phyloP scores from a whole-genome alignment of 1,140 invertebrate genomes.

The Akabosia matsudoensis region DNA sequence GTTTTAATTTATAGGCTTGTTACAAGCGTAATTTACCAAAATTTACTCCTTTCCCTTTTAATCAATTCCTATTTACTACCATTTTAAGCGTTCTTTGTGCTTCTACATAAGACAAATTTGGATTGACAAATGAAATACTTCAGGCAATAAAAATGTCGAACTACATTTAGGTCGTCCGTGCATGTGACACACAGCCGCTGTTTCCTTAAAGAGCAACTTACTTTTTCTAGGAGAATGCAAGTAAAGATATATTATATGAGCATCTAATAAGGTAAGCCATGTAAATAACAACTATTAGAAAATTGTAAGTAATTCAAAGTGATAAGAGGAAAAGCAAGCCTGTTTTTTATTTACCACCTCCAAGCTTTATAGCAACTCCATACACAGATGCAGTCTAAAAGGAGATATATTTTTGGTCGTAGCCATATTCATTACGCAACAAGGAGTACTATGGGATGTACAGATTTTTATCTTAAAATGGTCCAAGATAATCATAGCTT shows the following conservation, averaged over 20 bases:
- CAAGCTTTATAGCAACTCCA: not conserved
- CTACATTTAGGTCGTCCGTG: not conserved
- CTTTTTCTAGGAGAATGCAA: not conserved
- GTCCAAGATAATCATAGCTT: not conserved
- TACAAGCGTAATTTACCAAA: not conserved
- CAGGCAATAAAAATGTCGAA: not conserved
- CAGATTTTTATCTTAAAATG: not conserved
- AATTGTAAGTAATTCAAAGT: too few relatives aligned
- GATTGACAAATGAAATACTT: not conserved
- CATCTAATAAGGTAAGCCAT: too few relatives aligned
- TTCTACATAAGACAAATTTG: not conserved
- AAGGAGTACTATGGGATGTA: not conserved
- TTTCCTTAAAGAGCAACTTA: not conserved
- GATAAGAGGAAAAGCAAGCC: too few relatives aligned
- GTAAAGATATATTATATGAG: too few relatives aligned
- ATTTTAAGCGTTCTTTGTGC: not conserved
- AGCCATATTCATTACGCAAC: not conserved
- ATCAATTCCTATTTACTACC: not conserved
- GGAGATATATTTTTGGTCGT: not conserved
- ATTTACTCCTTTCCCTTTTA: constrained; percentile 14
- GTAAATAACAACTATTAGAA: too few relatives aligned
- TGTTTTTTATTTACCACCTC: not conserved
- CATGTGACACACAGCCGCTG: not conserved
- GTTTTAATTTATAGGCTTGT: not conserved
- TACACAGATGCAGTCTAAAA: not conserved